These are phyloP conservation scores for Anas georgica DNA, from an alignment of 2,797 vertebrate species.

Conservation along the genomic window DNA sequence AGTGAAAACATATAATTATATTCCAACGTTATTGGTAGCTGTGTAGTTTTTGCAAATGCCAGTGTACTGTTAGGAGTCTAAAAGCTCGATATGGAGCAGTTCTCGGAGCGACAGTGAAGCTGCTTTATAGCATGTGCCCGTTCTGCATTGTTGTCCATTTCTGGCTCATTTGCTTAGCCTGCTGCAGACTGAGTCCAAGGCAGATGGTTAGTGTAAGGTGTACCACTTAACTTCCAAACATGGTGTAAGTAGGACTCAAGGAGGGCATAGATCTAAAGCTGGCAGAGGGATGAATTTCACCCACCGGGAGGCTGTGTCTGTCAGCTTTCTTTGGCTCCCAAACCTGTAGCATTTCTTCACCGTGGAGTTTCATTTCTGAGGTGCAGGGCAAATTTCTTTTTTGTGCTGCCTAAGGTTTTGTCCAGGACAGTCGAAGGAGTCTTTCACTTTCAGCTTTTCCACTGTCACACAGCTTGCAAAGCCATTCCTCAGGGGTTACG, in stretches of 20 bases:
- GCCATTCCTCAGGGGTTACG: slow-evolving; percentile 57
- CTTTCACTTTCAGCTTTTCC: slow-evolving; percentile 63
- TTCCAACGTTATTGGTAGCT: not conserved
- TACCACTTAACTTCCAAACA: slow-evolving; percentile 19
- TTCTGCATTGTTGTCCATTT: not conserved
- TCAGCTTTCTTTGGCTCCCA: slow-evolving; percentile 2
- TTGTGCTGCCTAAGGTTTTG: slow-evolving; percentile 25
- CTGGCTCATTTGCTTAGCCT: not conserved
- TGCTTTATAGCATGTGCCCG: not conserved
- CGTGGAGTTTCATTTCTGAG: not conserved
- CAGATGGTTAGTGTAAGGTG: slow-evolving; percentile 54
- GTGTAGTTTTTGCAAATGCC: slow-evolving; percentile 24
- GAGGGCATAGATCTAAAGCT: not conserved
- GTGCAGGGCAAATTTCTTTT: slow-evolving; percentile 36
- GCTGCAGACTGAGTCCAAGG: not conserved
- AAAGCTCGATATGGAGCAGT: not conserved
- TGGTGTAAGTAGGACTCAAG: slow-evolving; percentile 13
- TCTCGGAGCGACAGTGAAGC: fast-evolving
- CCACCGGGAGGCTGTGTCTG: not conserved
- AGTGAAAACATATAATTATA: slow-evolving; percentile 38
- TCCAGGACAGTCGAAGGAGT: not conserved
- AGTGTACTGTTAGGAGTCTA: slow-evolving; percentile 10
- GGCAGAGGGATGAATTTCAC: not conserved
- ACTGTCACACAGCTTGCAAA: slow-evolving; percentile 60
- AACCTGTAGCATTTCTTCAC: not conserved